phyloP scores from a whole-genome alignment of 1,140 invertebrate genomes.

The Proctacanthus coquilletti region DNA sequence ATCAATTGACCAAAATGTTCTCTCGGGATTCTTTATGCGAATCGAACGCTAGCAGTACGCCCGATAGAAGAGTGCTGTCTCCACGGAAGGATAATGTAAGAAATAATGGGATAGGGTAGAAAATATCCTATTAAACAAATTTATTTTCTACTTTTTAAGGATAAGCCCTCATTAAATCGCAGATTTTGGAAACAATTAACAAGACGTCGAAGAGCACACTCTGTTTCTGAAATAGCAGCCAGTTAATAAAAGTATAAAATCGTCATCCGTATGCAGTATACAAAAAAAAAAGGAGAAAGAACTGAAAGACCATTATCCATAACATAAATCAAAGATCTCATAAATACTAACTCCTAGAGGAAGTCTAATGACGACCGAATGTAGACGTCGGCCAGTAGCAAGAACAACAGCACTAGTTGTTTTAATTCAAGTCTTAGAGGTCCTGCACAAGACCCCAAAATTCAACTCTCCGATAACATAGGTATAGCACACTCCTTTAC shows the following conservation, averaged over 20 bases:
- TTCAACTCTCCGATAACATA: too few relatives aligned
- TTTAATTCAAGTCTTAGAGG: too few relatives aligned
- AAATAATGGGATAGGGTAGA: conserved; percentile 2
- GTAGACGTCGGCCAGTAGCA: too few relatives aligned
- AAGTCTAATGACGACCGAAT: too few relatives aligned
- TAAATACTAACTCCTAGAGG: too few relatives aligned
- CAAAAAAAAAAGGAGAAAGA: too few relatives aligned
- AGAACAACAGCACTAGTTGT: too few relatives aligned
- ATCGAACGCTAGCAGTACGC: conserved; percentile 20
- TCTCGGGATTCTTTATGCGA: conserved; percentile 25
- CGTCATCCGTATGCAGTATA: too few relatives aligned
- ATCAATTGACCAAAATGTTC: conserved; percentile 27
- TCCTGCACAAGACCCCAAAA: too few relatives aligned
- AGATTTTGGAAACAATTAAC: conserved; percentile 39
- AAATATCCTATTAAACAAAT: background rate
- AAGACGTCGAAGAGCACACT: conserved; percentile 32
- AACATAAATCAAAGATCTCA: too few relatives aligned
- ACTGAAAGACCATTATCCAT: too few relatives aligned
- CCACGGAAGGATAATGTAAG: conserved; percentile 34
- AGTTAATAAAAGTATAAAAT: conserved; percentile 2
- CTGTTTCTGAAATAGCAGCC: conserved; percentile 21
- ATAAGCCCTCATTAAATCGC: conserved; percentile 35
- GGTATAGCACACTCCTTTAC: too few relatives aligned
- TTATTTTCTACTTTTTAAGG: conserved; percentile 18
- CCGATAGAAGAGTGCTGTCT: conserved; percentile 27